Conservation (phyloP, 2,797 vertebrate genomes). For the Fundulus diaphanus region DNA sequence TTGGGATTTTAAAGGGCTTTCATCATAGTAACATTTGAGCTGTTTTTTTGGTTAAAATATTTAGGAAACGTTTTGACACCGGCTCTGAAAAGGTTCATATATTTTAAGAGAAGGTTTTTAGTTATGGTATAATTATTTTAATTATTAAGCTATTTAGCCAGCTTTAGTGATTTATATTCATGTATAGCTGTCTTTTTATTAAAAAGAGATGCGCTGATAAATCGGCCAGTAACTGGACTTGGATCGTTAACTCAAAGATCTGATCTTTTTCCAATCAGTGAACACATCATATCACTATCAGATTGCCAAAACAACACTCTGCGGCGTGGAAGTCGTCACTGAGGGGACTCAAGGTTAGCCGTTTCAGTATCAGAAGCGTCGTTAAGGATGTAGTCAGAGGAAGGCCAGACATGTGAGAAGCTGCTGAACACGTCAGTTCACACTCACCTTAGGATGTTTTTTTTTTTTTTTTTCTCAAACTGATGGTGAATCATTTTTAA, state of each 20-base stretch:
- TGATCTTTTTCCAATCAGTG: background rate
- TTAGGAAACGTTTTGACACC: slow-evolving; percentile 18
- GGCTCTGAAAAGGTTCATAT: slow-evolving; percentile 20
- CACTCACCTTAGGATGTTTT: background rate
- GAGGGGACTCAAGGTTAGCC: background rate
- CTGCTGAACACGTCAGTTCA: background rate
- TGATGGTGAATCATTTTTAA: background rate
- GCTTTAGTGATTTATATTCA: slow-evolving; percentile 23
- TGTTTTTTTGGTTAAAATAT: slow-evolving; percentile 8
- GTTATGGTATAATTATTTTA: background rate
- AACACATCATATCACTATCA: background rate
- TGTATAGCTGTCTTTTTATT: slow-evolving; percentile 18
- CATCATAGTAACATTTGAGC: slow-evolving; percentile 12
- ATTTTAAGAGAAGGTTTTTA: slow-evolving; percentile 30
- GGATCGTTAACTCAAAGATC: background rate
- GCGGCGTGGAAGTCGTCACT: background rate
- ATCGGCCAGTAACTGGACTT: background rate
- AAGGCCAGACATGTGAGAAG: background rate
- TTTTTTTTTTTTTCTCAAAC: no score
- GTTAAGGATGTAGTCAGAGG: background rate
- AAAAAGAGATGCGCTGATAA: background rate
- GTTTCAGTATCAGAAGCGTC: background rate
- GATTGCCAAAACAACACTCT: background rate
- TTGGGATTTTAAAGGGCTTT: slow-evolving; percentile 29
- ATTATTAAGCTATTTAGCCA: slow-evolving; percentile 14